A percentile compares a stretch with the other conserved stretches of the same genome.
These are phyloP conservation scores for Neoaliturus tenellus DNA, from an alignment of 2,888 invertebrate genomes.

Conservation along the genomic window DNA sequence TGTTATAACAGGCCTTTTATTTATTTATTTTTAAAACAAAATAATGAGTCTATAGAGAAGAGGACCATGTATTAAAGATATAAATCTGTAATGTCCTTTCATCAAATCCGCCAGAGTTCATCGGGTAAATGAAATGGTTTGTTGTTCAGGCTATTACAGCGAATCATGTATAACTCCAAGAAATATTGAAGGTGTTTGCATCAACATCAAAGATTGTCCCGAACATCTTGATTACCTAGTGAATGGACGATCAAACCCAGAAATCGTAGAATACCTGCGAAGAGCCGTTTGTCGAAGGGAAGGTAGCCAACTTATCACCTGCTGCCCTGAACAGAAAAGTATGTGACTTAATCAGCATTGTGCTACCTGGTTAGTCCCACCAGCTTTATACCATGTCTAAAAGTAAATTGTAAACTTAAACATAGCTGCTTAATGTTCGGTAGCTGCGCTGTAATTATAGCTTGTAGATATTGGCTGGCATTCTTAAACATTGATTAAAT, in stretches of 20 bases:
- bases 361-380: constrained; percentile 23
- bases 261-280: constrained; percentile 74
- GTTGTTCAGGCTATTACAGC: constrained; percentile 16
- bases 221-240: constrained; percentile 74
- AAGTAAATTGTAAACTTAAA: neutral
- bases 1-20: too few relatives aligned
- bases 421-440: too few relatives aligned
- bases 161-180: constrained; percentile 74
- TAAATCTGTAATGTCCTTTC: too few relatives aligned
- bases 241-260: constrained; percentile 71
- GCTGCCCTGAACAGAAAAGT: constrained; percentile 45
- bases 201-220: constrained; percentile 75
- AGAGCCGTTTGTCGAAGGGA: constrained; percentile 41
- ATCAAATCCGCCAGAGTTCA: neutral
- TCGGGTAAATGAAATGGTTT: neutral
- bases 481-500: too few relatives aligned
- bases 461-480: too few relatives aligned
- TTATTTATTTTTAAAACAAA: too few relatives aligned
- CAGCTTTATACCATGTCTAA: neutral
- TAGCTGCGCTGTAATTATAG: too few relatives aligned
- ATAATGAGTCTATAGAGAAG: too few relatives aligned
- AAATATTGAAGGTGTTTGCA: constrained; percentile 75
- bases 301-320: constrained; percentile 28
- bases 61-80: too few relatives aligned
- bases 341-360: constrained; percentile 18